Percentiles rank a stretch among this genome's conserved stretches.
These are phyloP conservation scores for Polydesmus complanatus DNA, from an alignment of 2,888 invertebrate species.

Conservation along the genomic window DNA sequence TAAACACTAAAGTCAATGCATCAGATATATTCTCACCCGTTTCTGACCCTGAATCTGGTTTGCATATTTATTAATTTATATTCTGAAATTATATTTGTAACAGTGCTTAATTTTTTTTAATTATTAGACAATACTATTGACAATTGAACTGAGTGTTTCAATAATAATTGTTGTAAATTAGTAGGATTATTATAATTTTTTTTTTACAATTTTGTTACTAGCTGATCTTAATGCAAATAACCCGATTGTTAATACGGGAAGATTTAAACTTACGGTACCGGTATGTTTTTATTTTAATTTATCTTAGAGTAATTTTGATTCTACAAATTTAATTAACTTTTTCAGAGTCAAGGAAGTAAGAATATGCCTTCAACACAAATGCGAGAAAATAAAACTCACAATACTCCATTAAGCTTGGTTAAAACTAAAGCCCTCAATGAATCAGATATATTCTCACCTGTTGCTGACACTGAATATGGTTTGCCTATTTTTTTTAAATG, in stretches of 20 bases:
- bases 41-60: no score
- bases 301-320: background rate
- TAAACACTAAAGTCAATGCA: background rate
- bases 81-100: no score
- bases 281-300: background rate
- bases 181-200: background rate
- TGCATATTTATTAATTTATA: no score
- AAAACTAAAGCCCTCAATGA: background rate
- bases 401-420: conserved; percentile 2
- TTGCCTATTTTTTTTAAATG: no score
- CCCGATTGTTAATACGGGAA: background rate
- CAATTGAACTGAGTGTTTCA: background rate
- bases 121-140: no score
- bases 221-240: no score
- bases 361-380: background rate
- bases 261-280: background rate
- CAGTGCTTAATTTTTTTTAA: no score
- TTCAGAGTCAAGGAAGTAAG: background rate
- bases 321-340: background rate
- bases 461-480: background rate
- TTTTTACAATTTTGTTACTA: no score
- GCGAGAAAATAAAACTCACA: background rate
- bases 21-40: no score
- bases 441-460: background rate
- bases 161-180: background rate